Conservation (phyloP, 1,140 invertebrate genomes). For the Drosophila insularis region DNA sequence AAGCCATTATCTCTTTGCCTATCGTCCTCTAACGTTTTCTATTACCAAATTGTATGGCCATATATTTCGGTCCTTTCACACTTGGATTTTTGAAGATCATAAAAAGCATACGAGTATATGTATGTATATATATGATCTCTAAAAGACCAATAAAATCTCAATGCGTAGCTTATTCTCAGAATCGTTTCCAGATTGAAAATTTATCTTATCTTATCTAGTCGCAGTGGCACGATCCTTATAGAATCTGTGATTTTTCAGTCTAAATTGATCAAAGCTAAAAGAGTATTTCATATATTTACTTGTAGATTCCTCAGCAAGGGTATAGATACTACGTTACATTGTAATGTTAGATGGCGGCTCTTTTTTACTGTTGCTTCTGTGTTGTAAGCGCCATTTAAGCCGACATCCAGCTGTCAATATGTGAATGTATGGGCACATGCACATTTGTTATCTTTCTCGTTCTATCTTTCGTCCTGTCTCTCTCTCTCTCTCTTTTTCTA, state of each 20-base stretch:
- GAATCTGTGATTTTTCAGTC: too few species aligned
- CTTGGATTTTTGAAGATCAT: too few species aligned
- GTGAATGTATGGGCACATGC: constrained; percentile 6
- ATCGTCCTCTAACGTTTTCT: constrained; percentile 8
- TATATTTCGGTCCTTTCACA: too few species aligned
- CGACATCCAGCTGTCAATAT: constrained; percentile 49
- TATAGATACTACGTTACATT: not conserved
- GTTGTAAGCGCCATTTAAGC: constrained; percentile 30
- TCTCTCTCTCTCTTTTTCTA: not conserved
- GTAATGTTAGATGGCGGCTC: not conserved
- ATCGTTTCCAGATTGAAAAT: too few species aligned
- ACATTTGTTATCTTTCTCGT: constrained; percentile 4
- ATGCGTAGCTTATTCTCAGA: too few species aligned
- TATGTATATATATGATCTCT: too few species aligned
- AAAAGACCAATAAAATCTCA: too few species aligned
- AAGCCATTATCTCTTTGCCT: not conserved
- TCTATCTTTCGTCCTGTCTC: not conserved
- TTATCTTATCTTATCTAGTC: too few species aligned
- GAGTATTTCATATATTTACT: not conserved
- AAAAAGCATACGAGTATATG: too few species aligned
- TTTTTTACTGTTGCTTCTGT: constrained; percentile 34
- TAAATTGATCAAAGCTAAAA: not conserved
- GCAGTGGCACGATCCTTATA: too few species aligned
- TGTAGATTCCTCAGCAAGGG: not conserved
- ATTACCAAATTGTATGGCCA: not conserved